Conservation (phyloP, 2,888 invertebrate genomes). For the Trachelus tabidus region DNA sequence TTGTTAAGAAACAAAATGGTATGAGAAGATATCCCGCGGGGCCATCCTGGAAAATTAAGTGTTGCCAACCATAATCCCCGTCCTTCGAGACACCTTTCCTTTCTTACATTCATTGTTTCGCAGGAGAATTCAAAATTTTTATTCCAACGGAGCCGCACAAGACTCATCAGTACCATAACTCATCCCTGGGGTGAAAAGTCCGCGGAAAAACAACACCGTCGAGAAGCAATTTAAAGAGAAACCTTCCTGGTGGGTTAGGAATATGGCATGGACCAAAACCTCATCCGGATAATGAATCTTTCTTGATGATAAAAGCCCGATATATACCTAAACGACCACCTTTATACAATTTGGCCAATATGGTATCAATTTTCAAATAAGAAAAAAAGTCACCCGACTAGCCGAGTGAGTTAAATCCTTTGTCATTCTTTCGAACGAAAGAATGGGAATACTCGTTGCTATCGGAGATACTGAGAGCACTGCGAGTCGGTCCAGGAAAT, state of each 20-base stretch:
- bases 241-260: not conserved
- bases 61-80: not conserved
- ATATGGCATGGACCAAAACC: not conserved
- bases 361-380: not conserved
- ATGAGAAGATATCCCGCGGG: not conserved
- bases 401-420: not conserved
- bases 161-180: not conserved
- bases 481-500: not conserved
- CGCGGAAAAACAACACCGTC: not conserved
- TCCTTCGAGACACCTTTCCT: not conserved
- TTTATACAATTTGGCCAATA: not conserved
- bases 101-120: not conserved
- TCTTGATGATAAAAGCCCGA: not conserved
- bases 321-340: not conserved
- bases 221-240: not conserved
- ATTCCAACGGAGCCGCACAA: not conserved
- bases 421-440: not conserved
- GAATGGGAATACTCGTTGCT: not conserved
- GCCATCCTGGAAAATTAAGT: not conserved
- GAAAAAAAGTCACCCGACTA: not conserved
- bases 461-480: not conserved
- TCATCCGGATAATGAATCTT: not conserved
- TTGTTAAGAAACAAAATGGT: conserved; percentile 2
- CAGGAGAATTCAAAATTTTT: not conserved
- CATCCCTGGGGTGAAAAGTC: not conserved